Evolutionary conservation across 2,797 vertebrate species (phyloP), one percentile per base, ranked within the genome.

Genomic region (Macropus fuliginosus): DNA sequence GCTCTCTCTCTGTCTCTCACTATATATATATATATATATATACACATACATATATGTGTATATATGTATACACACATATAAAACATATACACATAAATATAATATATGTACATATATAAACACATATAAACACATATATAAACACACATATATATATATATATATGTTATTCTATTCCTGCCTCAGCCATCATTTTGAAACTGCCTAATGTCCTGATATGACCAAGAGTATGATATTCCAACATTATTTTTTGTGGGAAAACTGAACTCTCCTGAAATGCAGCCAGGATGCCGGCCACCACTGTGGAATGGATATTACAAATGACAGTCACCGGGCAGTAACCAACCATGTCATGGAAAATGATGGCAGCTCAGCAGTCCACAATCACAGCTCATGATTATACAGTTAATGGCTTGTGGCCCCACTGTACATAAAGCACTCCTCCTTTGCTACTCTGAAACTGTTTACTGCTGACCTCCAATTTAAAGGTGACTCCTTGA

Each of bases 401-500:
- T 8, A 14, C 2, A 11, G n/a, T 34, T 9, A 29, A 52, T 0
- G 0, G 28, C 62, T 96, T 62, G 55, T 50, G 54, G 55, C 81
- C 18, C 91, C 54, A 31, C 6, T 40, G 0, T 0, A 54, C 9
- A 27, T 54, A 55, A 93, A n/a, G 55, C 28, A 55, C 31, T 66
- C 66, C 18, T 29, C 0, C 0, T 56, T 90, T 66, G 29, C n/a
- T n/a, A 1, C 13, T 27, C 13, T 55, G 46, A 31, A 0, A 62
- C 55, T 31, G 2, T 74, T 96, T 55, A 92, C 92, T 81, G 5
- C 40, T 34, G 34, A 56, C 87, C 54, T 93, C 93, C 50, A 92
- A 14, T 92, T 94, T 91, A 96, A 94, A 95, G 54, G 21, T 55
- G 54, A 74, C 50, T 94, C 14, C 95, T 87, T 92, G 95, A 97